Evolutionary conservation across 2,113 vertebrate genomes (phyloP).

Genomic region (Atractosteus spatula): DNA sequence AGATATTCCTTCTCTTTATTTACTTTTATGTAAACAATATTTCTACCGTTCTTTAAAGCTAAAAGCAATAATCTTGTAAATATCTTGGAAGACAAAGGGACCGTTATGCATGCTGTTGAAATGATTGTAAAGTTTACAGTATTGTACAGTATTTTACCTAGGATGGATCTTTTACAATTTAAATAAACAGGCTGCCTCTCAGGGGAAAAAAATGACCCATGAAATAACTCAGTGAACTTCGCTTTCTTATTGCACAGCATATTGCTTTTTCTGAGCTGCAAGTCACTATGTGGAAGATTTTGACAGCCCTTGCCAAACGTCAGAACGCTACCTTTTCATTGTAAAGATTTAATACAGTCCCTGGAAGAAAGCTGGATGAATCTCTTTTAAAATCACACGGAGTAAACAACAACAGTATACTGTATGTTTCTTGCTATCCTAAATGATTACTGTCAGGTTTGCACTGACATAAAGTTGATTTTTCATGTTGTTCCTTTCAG

Average conservation of each 20-base stretch:
- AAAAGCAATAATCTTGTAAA: too few species aligned
- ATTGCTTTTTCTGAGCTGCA: neutral
- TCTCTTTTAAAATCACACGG: conserved; percentile 35
- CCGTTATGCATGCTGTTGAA: too few species aligned
- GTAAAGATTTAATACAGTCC: conserved; percentile 39
- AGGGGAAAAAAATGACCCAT: neutral
- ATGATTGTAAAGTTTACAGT: too few species aligned
- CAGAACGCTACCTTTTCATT: conserved; percentile 25
- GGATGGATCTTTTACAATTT: neutral
- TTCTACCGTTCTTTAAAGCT: too few species aligned
- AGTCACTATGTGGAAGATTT: neutral
- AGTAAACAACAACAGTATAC: conserved; percentile 1
- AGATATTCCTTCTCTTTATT: too few species aligned
- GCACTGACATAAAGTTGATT: too few species aligned
- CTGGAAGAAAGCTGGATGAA: conserved; percentile 29
- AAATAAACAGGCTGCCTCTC: conserved; percentile 7
- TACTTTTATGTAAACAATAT: too few species aligned
- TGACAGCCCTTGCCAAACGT: neutral
- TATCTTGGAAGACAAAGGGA: too few species aligned
- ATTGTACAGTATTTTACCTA: too few species aligned
- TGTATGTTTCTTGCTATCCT: too few species aligned
- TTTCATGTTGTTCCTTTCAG: too few species aligned
- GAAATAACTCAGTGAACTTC: neutral
- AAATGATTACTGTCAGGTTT: too few species aligned
- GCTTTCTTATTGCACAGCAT: neutral